Conservation (phyloP, 2,797 vertebrate genomes). For the Pseudotriccus pelzelni region DNA sequence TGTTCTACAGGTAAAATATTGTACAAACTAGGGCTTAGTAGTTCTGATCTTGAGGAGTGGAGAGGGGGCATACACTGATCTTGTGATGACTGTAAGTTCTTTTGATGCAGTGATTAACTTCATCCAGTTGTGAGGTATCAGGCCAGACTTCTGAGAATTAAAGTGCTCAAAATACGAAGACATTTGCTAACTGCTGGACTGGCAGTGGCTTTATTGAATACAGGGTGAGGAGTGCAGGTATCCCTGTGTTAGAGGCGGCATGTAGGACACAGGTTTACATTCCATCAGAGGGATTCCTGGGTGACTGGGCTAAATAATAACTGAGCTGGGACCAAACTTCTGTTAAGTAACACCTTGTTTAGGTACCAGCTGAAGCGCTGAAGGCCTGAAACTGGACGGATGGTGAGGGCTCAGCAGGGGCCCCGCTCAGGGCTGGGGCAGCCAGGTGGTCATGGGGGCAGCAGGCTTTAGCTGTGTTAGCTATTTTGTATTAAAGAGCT, state of each 20-base stretch:
- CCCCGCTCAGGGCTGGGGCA: background rate
- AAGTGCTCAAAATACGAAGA: background rate
- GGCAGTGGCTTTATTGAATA: background rate
- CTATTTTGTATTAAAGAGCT: background rate
- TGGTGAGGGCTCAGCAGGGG: background rate
- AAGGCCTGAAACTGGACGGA: background rate
- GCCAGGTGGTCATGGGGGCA: background rate
- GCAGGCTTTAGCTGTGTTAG: background rate
- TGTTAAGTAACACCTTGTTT: background rate
- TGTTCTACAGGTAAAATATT: accelerated
- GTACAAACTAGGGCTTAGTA: background rate
- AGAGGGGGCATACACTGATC: too few relatives aligned
- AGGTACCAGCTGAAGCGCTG: background rate
- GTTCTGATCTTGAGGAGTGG: accelerated
- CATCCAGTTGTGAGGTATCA: background rate
- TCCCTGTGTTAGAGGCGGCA: background rate
- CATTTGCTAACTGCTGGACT: background rate
- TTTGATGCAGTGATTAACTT: background rate
- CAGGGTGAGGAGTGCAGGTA: background rate
- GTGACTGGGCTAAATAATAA: background rate
- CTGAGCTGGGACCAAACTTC: background rate
- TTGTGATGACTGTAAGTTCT: too few relatives aligned
- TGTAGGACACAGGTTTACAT: accelerated
- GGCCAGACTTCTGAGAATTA: background rate
- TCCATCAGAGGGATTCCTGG: background rate